phyloP scores from a whole-genome alignment of 2,888 invertebrate genomes.

The Rhogogaster chlorosoma region DNA sequence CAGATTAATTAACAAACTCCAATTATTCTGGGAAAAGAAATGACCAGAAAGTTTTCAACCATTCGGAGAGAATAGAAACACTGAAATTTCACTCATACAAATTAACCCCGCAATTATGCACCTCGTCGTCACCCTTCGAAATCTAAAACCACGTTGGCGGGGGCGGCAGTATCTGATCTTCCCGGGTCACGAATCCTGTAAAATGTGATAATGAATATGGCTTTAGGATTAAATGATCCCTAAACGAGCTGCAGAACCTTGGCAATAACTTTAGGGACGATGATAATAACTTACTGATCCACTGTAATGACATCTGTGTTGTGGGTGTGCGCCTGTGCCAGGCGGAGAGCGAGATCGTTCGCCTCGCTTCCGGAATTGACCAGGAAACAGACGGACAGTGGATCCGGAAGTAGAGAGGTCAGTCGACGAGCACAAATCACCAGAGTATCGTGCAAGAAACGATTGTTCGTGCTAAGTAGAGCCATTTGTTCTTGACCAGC shows the following conservation, averaged over 20 bases:
- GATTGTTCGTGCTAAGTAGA: conserved; percentile 94
- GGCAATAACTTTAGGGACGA: not conserved
- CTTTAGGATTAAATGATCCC: not conserved
- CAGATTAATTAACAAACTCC: not conserved
- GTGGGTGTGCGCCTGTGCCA: conserved; percentile 94
- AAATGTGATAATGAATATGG: conserved; percentile 6
- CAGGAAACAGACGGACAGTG: conserved; percentile 95
- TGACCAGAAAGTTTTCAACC: not conserved
- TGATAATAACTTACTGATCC: conserved; percentile 92
- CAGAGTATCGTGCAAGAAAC: conserved; percentile 97
- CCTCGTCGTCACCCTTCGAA: not conserved
- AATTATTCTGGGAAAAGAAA: not conserved
- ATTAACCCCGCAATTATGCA: not conserved
- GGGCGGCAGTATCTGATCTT: conserved; percentile 20
- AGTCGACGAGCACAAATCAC: conserved; percentile 94
- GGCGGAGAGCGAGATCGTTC: conserved; percentile 96
- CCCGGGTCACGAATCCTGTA: conserved; percentile 19
- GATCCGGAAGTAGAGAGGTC: conserved; percentile 90
- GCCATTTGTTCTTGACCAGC: conserved; percentile 96
- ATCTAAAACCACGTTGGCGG: not conserved
- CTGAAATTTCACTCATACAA: conserved; percentile 17
- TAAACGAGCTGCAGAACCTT: not conserved
- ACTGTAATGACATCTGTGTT: conserved; percentile 94
- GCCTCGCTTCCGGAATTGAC: conserved; percentile 99
- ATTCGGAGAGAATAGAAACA: conserved; percentile 22